phyloP scores from a whole-genome alignment of 1,140 invertebrate species.

The Drosophila persimilis region DNA sequence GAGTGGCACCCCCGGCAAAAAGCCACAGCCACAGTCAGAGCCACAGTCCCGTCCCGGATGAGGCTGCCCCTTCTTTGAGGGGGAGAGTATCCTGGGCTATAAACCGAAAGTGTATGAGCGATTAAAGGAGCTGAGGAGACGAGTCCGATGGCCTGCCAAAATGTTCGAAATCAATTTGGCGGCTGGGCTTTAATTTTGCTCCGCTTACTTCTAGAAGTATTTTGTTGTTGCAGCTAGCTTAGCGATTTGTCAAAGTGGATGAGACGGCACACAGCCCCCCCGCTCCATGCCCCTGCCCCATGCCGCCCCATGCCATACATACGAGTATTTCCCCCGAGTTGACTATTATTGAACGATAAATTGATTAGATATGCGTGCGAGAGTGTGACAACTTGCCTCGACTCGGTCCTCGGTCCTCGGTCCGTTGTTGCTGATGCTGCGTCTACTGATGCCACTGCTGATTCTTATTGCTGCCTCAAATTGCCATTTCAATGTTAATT shows the following conservation, averaged over 20 bases:
- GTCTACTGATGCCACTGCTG: slow-evolving; percentile 22
- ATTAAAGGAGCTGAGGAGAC: slow-evolving; percentile 12
- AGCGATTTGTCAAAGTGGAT: slow-evolving; percentile 76
- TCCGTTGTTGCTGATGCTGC: slow-evolving; percentile 29
- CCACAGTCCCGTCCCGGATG: neutral
- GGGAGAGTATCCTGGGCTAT: slow-evolving; percentile 32
- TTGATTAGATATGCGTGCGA: slow-evolving; percentile 78
- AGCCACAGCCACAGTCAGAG: slow-evolving; percentile 17
- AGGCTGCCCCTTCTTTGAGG: neutral
- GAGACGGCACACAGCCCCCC: slow-evolving; percentile 20
- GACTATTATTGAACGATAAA: slow-evolving; percentile 81
- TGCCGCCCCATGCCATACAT: slow-evolving; percentile 9
- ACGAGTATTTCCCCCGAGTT: slow-evolving; percentile 48
- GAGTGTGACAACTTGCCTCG: slow-evolving; percentile 23
- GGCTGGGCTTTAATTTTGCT: slow-evolving; percentile 47
- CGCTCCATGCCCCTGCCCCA: slow-evolving; percentile 6
- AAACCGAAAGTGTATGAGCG: slow-evolving; percentile 7
- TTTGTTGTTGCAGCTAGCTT: slow-evolving; percentile 21
- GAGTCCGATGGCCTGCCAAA: slow-evolving; percentile 4
- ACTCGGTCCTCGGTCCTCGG: slow-evolving; percentile 1
- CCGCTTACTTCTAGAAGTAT: neutral
- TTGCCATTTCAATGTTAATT: slow-evolving; percentile 83
- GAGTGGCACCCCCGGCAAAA: slow-evolving; percentile 43
- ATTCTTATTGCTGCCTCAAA: slow-evolving; percentile 78
- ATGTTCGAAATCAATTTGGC: slow-evolving; percentile 51